Evolutionary conservation across 1,140 invertebrate genomes (phyloP), one percentile per base, ranked within the genome.

Genomic region (Drosophila prosaltans): DNA sequence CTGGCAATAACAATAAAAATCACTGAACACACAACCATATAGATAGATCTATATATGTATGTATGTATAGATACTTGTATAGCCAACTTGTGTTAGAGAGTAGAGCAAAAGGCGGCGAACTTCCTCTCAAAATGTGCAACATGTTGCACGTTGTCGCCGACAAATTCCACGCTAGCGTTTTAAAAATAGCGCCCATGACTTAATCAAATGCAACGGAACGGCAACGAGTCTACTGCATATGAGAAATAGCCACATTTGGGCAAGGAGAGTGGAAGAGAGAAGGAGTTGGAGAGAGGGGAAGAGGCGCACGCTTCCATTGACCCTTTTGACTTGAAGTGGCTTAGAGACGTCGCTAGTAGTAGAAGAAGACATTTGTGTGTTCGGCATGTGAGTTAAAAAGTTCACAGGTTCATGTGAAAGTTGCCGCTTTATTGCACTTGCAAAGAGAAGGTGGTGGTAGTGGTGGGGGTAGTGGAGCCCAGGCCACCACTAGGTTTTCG

Each of bases 1-100:
- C 84, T 89, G 84, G 84, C 83, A 80, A 89, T 89, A 88, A 88
- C 83, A 88, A 88, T 88, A 89, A 88, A 88, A 88, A 83, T 88
- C 83, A 89, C 72, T 81, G 80, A 39, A 61, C 69, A 72, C 63
- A 71, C 74, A 71, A 55, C 30, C 9, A 30, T 54, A 58, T 40
- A 54, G 64, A 79, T n/a, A 45, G 28, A 57, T 45, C 59, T 62
- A 74, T 24, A 21, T 51, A 67, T 36, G 3, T 36, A 7, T 36
- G 3, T 2, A 16, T 8, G 1, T 48, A 21, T 48, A 48, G 21
- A 48, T 48, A 21, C 45, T 48, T 45, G 16, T 16, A 6, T 48
- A 26, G 69, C 16, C 16, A 16, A 16, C 16, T 16, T n/a, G 55
- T 24, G 28, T 60, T 40, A 48, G 48, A 57, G 69, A 76, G 69